These are phyloP conservation scores for Apodemia duryi DNA, from an alignment of 2,888 invertebrate species.

Conservation along the genomic window DNA sequence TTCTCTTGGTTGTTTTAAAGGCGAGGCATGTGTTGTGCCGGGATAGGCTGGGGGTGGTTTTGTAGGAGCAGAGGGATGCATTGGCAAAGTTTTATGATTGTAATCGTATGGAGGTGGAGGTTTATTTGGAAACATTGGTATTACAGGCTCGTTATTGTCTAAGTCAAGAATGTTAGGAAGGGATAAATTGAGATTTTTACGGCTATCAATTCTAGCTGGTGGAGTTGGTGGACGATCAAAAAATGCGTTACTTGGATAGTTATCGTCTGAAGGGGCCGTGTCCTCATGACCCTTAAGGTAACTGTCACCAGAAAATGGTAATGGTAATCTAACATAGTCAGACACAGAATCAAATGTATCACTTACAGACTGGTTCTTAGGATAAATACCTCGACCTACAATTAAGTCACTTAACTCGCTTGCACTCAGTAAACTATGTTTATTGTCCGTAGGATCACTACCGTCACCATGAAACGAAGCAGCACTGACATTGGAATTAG, in stretches of 20 bases:
- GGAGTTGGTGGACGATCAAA: constrained; percentile 83
- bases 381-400: constrained; percentile 89
- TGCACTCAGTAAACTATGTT: constrained; percentile 87
- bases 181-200: constrained; percentile 64
- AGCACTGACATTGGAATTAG: constrained; percentile 90
- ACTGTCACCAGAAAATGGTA: constrained; percentile 78
- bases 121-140: constrained; percentile 54
- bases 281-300: constrained; percentile 80
- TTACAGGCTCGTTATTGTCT: constrained; percentile 43
- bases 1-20: constrained; percentile 46
- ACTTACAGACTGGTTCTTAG: constrained; percentile 85
- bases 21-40: constrained; percentile 45
- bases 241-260: constrained; percentile 68
- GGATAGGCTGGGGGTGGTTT: constrained; percentile 86
- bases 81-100: constrained; percentile 78
- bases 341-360: constrained; percentile 93
- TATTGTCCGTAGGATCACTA: constrained; percentile 91
- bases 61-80: constrained; percentile 46
- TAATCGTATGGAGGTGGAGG: constrained; percentile 87
- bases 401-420: constrained; percentile 91
- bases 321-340: constrained; percentile 90
- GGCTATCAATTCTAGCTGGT: constrained; percentile 84
- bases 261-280: constrained; percentile 79
- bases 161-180: constrained; percentile 69
- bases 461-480: constrained; percentile 92